phyloP scores from a whole-genome alignment of 2,797 vertebrate genomes.

The Delichon dasypus region DNA sequence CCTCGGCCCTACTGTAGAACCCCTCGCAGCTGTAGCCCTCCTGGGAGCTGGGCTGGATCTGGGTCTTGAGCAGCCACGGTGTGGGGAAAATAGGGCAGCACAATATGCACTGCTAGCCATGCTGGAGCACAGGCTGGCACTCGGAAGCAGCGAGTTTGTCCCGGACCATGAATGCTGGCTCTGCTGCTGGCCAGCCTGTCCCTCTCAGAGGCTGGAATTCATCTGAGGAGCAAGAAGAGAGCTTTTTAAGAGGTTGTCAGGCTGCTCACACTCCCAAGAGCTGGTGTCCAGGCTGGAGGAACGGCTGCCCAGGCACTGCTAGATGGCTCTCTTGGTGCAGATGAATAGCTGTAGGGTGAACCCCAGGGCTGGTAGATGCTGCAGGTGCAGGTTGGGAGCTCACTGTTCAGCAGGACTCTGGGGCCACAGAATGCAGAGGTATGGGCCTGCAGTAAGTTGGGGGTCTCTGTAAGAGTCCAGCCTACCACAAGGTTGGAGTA shows the following conservation, averaged over 20 bases:
- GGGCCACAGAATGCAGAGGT: neutral
- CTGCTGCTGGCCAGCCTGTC: neutral
- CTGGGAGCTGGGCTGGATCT: constrained; percentile 47
- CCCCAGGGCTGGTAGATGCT: constrained; percentile 65
- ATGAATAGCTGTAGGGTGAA: constrained; percentile 68
- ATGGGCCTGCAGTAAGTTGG: neutral
- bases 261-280: neutral
- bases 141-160: constrained; percentile 46
- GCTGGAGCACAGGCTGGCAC: neutral
- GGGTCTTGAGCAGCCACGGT: constrained; percentile 1
- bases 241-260: neutral
- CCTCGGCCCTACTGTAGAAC: constrained; percentile 44
- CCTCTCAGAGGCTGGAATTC: neutral
- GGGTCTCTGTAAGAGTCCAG: neutral
- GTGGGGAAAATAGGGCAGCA: constrained; percentile 66
- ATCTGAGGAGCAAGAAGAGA: constrained; percentile 46
- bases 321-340: neutral
- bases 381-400: neutral
- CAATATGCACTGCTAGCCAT: neutral
- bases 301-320: neutral
- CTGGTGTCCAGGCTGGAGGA: neutral
- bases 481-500: fast-evolving
- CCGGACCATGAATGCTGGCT: constrained; percentile 7
- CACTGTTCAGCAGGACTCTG: neutral
- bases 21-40: constrained; percentile 66